These are phyloP conservation scores for Tanaodytes sp. DNA, from an alignment of 2,888 invertebrate genomes.

Conservation along the genomic window DNA sequence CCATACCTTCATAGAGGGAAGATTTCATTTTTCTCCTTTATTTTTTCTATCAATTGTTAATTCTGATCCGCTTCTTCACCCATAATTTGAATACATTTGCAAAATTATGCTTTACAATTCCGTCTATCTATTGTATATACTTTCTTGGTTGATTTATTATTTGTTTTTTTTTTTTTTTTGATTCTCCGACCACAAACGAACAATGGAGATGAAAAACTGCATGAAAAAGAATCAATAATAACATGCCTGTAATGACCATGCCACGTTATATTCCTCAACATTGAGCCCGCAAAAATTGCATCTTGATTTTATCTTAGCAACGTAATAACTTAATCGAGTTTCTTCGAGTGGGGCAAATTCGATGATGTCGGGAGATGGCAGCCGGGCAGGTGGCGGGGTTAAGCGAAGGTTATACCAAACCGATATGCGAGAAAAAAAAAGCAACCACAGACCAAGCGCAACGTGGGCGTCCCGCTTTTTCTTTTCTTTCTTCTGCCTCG, in stretches of 20 bases:
- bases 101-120: no score
- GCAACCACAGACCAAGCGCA: constrained; percentile 32
- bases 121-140: no score
- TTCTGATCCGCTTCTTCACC: no score
- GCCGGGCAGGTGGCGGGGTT: constrained; percentile 47
- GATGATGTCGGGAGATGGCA: constrained; percentile 49
- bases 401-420: constrained; percentile 37
- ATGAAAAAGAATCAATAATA: constrained; percentile 18
- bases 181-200: no score
- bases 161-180: no score
- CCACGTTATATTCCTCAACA: constrained; percentile 5
- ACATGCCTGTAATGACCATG: constrained; percentile 18
- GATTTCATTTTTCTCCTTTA: no score
- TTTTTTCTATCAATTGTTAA: no score
- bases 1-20: no score
- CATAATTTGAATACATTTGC: no score
- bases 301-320: constrained; percentile 55
- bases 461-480: constrained; percentile 55
- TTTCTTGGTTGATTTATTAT: no score
- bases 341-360: constrained; percentile 50
- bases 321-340: constrained; percentile 61
- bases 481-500: constrained; percentile 50
- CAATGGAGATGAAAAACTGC: no score
- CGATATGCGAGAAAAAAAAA: constrained; percentile 41
- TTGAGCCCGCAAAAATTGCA: constrained; percentile 41